Conservation (phyloP, 2,797 vertebrate species). For the Tachyglossus aculeatus region DNA sequence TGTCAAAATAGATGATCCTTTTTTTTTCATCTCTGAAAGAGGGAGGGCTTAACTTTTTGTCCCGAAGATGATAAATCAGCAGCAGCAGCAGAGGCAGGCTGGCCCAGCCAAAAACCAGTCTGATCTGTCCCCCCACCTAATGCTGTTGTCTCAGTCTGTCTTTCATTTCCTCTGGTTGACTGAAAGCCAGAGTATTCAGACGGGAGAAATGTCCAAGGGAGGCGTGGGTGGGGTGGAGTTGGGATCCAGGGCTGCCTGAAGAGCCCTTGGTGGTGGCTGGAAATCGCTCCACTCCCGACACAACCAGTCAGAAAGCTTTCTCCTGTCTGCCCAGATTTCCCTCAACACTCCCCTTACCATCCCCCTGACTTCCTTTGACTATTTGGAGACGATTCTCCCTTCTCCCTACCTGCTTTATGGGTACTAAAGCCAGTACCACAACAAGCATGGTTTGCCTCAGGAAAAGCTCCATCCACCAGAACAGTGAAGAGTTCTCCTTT, state of each 20-base stretch:
- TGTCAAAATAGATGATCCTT: constrained; percentile 47
- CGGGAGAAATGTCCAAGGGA: constrained; percentile 64
- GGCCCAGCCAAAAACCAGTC: constrained; percentile 66
- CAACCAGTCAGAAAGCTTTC: too few relatives aligned
- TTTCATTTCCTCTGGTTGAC: constrained; percentile 54
- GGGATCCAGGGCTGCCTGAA: constrained; percentile 64
- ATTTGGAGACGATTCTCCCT: too few relatives aligned
- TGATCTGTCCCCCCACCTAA: constrained; percentile 69
- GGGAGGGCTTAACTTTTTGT: constrained; percentile 64
- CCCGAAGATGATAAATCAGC: constrained; percentile 68
- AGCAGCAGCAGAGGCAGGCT: too few relatives aligned
- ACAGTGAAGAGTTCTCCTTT: too few relatives aligned
- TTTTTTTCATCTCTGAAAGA: neutral
- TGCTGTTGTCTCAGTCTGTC: constrained; percentile 54
- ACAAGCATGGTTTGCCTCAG: too few relatives aligned
- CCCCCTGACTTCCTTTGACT: too few relatives aligned
- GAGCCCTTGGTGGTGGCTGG: constrained; percentile 49
- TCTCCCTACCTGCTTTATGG: neutral
- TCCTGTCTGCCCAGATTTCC: too few relatives aligned
- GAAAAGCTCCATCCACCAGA: too few relatives aligned
- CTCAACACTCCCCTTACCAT: too few relatives aligned
- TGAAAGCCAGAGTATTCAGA: constrained; percentile 57
- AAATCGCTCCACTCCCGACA: neutral
- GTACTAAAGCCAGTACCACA: neutral
- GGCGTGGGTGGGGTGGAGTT: neutral